Percentiles rank a stretch among this genome's conserved stretches.
phyloP scores from a whole-genome alignment of 2,888 invertebrate species.

The Eurytoma adleriae region DNA sequence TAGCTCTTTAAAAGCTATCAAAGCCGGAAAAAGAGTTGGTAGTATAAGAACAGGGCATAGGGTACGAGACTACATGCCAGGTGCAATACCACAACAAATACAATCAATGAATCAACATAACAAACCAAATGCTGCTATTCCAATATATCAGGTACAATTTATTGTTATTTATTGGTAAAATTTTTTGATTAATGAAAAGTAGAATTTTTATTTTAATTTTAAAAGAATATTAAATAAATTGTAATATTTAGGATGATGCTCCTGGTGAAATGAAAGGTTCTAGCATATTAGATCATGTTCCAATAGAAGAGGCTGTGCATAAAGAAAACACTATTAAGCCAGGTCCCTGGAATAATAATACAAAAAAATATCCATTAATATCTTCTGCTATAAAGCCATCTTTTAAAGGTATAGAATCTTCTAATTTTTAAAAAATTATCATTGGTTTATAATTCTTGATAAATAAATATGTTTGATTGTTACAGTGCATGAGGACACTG shows the following conservation, averaged over 20 bases:
- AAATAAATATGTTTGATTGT: slow-evolving; percentile 18
- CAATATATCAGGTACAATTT: slow-evolving; percentile 79
- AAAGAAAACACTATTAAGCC: slow-evolving; percentile 86
- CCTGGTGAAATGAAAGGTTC: slow-evolving; percentile 68
- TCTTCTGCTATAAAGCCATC: slow-evolving; percentile 70
- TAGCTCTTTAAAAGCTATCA: slow-evolving; percentile 84
- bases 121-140: slow-evolving; percentile 78
- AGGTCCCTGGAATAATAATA: slow-evolving; percentile 82
- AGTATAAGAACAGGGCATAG: slow-evolving; percentile 80
- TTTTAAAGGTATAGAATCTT: slow-evolving; percentile 75
- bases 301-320: slow-evolving; percentile 77
- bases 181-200: neutral
- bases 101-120: slow-evolving; percentile 69
- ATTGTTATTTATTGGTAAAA: neutral
- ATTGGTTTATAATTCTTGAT: slow-evolving; percentile 26
- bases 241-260: slow-evolving; percentile 64
- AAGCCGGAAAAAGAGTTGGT: slow-evolving; percentile 79
- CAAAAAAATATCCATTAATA: slow-evolving; percentile 71
- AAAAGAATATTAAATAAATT: no score
- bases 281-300: slow-evolving; percentile 80
- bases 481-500: slow-evolving; percentile 81
- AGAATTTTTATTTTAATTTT: slow-evolving; percentile 40
- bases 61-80: slow-evolving; percentile 78
- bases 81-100: slow-evolving; percentile 78
- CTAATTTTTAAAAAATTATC: slow-evolving; percentile 9